These are phyloP conservation scores for Setophaga coronata DNA, from an alignment of 2,113 vertebrate species.

Conservation along the genomic window DNA sequence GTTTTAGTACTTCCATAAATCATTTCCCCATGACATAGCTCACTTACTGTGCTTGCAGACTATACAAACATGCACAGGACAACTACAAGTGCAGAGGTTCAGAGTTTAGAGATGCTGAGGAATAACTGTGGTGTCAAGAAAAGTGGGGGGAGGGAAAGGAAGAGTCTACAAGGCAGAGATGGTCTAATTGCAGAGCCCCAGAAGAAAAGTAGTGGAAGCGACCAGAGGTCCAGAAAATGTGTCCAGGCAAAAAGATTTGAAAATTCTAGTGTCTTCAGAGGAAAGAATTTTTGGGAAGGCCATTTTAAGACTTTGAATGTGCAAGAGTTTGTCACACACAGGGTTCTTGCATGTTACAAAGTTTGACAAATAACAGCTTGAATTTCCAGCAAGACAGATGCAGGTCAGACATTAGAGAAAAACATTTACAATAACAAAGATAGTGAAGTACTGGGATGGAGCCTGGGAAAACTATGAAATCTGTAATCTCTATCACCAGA, in stretches of 20 bases:
- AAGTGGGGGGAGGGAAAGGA: not conserved
- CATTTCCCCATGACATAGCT: not conserved
- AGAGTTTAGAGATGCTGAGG: not conserved
- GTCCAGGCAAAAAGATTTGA: not conserved
- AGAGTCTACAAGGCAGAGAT: not conserved
- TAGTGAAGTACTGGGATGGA: not conserved
- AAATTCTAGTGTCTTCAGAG: not conserved
- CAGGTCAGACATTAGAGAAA: not conserved
- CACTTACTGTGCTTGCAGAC: not conserved
- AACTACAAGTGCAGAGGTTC: not conserved
- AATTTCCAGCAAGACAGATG: not conserved
- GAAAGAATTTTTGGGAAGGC: not conserved
- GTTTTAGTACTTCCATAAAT: not conserved
- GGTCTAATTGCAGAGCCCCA: not conserved
- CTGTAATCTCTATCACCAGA: not conserved
- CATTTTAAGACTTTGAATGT: not conserved
- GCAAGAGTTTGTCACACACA: not conserved
- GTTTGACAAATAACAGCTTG: not conserved
- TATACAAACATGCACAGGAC: not conserved
- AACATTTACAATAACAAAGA: not conserved
- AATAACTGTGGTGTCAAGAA: not conserved
- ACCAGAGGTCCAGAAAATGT: not conserved
- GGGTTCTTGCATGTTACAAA: not conserved
- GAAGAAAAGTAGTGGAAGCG: not conserved
- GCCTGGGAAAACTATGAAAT: not conserved